phyloP scores from a whole-genome alignment of 2,113 vertebrate species.

The Echinops telfairi region DNA sequence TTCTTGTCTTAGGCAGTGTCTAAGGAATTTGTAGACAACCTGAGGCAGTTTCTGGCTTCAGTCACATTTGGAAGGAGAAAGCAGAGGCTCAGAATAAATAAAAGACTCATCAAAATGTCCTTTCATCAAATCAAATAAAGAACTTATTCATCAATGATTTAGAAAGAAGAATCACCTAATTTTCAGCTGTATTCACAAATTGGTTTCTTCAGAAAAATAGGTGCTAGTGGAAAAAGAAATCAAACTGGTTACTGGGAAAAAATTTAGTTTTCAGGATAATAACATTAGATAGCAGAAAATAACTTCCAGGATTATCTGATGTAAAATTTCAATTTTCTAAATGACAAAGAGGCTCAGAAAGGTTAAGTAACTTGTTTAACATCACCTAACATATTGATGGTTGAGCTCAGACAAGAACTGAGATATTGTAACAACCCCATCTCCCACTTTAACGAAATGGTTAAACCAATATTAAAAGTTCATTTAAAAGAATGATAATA shows the following conservation, averaged over 20 bases:
- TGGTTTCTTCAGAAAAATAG: constrained; percentile 31
- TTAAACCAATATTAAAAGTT: constrained; percentile 1
- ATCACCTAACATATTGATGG: not conserved
- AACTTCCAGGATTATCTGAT: not conserved
- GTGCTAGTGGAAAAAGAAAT: not conserved
- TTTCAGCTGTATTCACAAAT: not conserved
- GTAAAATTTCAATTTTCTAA: not conserved
- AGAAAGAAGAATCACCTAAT: not conserved
- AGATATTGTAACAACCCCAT: not conserved
- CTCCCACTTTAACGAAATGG: not conserved
- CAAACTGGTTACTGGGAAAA: not conserved
- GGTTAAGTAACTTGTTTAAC: not conserved
- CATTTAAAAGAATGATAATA: not conserved
- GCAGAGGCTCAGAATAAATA: constrained; percentile 12
- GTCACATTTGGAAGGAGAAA: constrained; percentile 48
- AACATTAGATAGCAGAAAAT: not conserved
- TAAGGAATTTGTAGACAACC: constrained; percentile 57
- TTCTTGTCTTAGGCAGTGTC: constrained; percentile 58
- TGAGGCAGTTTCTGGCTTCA: constrained; percentile 54
- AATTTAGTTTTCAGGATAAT: constrained; percentile 7
- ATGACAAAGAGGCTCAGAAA: not conserved
- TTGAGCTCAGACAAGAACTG: not conserved
- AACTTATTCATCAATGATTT: not conserved
- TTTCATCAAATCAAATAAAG: not conserved
- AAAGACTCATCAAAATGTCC: constrained; percentile 15